Percentiles rank a stretch among this genome's conserved stretches.
Evolutionary conservation across 30 jellyfish, hydroid and myxozoan genomes (phyloP).

Genomic region (Chrysaora quinquecirrha): DNA sequence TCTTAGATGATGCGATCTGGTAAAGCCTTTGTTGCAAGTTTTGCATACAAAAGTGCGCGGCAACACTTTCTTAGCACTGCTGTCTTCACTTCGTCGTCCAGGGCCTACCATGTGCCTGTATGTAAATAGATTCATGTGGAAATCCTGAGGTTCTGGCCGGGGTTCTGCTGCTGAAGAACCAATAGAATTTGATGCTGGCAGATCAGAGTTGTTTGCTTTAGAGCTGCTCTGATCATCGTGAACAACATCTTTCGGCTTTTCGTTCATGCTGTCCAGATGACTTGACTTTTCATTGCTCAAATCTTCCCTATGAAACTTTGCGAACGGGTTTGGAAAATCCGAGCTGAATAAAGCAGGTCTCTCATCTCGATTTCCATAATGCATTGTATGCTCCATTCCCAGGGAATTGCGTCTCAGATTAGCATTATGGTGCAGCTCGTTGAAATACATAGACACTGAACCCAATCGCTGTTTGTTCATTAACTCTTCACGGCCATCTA

Average conservation of each 20-base stretch:
- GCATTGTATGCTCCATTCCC: slow-evolving; percentile 9
- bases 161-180: background rate
- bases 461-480: slow-evolving; percentile 49
- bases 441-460: slow-evolving; percentile 17
- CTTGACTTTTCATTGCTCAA: background rate
- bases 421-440: slow-evolving; percentile 40
- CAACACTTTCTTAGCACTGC: slow-evolving; percentile 43
- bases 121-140: slow-evolving; percentile 51
- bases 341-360: background rate
- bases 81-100: slow-evolving; percentile 34
- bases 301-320: background rate
- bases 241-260: background rate
- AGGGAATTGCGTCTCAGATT: background rate
- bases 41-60: slow-evolving; percentile 75
- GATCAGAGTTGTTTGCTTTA: background rate
- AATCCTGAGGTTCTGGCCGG: slow-evolving; percentile 28
- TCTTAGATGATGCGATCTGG: slow-evolving; percentile 65
- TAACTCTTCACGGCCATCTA: slow-evolving; percentile 38
- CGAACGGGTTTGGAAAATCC: background rate
- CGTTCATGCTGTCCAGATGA: background rate
- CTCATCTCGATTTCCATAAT: slow-evolving; percentile 19
- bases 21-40: slow-evolving; percentile 66
- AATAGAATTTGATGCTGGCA: background rate
- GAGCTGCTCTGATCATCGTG: background rate
- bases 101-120: slow-evolving; percentile 66